Conservation (phyloP, 2,888 invertebrate species). For the Exephanes ischioxanthus region DNA sequence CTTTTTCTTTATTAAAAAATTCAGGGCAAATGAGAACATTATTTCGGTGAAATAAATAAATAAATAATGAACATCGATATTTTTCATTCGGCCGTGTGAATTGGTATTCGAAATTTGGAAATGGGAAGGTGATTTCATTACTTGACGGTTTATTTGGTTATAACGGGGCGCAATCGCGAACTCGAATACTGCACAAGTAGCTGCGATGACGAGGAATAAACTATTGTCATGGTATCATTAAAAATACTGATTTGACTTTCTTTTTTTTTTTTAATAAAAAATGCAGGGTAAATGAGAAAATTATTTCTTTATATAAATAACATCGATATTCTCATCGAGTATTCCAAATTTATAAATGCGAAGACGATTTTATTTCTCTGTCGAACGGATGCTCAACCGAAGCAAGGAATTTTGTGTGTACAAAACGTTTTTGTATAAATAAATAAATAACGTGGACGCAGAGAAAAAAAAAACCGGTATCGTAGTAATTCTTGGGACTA, state of each 20-base stretch:
- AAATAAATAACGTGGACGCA: neutral
- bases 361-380: neutral
- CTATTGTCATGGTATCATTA: no score
- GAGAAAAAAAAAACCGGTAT: neutral
- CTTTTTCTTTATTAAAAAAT: neutral
- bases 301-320: neutral
- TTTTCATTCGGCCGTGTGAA: neutral
- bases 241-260: no score
- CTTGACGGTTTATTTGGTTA: no score
- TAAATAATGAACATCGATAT: neutral
- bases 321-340: neutral
- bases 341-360: neutral
- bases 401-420: no score
- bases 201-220: no score
- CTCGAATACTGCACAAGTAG: no score
- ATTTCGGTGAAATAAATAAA: neutral
- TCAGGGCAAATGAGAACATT: neutral
- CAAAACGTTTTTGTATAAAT: no score
- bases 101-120: neutral
- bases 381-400: no score
- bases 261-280: neutral
- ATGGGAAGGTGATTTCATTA: neutral
- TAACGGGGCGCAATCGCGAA: no score
- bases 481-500: conserved; percentile 28
- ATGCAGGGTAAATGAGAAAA: neutral